Percentiles rank a stretch among this genome's conserved stretches.
phyloP scores from a whole-genome alignment of 2,113 vertebrate genomes.

The Phylloscopus trochiloides region DNA sequence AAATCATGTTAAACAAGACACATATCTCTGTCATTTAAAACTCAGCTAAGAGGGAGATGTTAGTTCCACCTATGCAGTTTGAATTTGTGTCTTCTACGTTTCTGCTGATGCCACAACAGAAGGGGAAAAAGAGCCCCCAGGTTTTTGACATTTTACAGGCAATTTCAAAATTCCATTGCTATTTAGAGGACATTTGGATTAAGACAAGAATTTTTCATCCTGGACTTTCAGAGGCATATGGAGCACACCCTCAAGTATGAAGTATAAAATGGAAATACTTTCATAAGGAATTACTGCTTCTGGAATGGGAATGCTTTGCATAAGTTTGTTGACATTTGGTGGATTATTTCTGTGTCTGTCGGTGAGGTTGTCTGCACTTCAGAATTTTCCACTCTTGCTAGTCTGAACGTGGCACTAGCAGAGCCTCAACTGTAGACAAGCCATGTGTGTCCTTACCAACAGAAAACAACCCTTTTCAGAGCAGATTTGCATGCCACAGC shows the following conservation, averaged over 20 bases:
- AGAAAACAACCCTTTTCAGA: neutral
- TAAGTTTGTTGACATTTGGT: neutral
- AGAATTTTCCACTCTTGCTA: neutral
- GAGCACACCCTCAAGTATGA: neutral
- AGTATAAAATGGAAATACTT: neutral
- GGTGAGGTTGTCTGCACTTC: neutral
- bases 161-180: neutral
- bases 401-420: neutral
- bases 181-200: neutral
- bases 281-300: neutral
- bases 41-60: neutral
- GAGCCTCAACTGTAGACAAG: neutral
- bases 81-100: neutral
- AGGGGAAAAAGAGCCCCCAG: neutral
- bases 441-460: neutral
- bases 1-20: constrained; percentile 12
- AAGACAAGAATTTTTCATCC: neutral
- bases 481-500: neutral
- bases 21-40: constrained; percentile 21
- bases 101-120: neutral
- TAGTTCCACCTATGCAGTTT: neutral
- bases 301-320: neutral
- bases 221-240: neutral
- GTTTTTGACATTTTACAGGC: neutral
- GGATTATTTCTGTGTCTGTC: neutral